Base-by-base conservation (phyloP, 2,888 invertebrate species). In the Nebria brevicollis region DNA sequence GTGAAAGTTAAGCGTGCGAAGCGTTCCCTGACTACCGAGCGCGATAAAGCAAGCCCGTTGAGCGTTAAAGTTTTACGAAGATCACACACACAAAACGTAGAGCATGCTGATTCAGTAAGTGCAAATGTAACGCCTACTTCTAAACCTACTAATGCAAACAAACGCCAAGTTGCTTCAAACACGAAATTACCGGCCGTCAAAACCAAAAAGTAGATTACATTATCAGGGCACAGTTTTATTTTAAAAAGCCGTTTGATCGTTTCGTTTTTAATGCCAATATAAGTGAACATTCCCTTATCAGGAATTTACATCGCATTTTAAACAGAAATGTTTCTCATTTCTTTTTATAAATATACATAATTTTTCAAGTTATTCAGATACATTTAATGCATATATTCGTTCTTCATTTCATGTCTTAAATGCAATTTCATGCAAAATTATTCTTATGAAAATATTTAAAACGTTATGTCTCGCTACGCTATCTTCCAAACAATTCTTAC, bases 31-130 rank as follows among this genome's bases (percentile, higher is more conserved):
- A 85, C 85, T 77, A 83, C 87, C 72, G 89, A 89, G 68, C 88
- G 87, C 84, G 87, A 89, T 83, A 86, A 88, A 84, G 82, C 84
- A 77, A 87, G 85, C 83, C 86, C 88, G 6, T 86, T 87, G 73
- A 88, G 88, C 75, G 87, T 89, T 72, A 89, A 89, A 85, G 87
- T 89, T 66, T 83, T 88, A 66, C 84, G 88, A 11, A 85, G 88
- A 26, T 86, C 86, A 41, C 84, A 84, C 26, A 75, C 84, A 7
- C 83, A 84, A 78, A 82, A 81, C 75, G 76, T 84, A 15, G 80
- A 81, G n/a, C 84, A 84, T 13, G 74, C 82, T 20, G 80, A 81
- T 66, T 77, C 77, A 66, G 83, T 83, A 77, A 74, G 83, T 43
- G 20, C 26, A 26, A 77, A 83, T 43, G 82, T 84, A 75, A 85